Conservation (phyloP, 2,797 vertebrate species). For the Eptatretus atami region DNA sequence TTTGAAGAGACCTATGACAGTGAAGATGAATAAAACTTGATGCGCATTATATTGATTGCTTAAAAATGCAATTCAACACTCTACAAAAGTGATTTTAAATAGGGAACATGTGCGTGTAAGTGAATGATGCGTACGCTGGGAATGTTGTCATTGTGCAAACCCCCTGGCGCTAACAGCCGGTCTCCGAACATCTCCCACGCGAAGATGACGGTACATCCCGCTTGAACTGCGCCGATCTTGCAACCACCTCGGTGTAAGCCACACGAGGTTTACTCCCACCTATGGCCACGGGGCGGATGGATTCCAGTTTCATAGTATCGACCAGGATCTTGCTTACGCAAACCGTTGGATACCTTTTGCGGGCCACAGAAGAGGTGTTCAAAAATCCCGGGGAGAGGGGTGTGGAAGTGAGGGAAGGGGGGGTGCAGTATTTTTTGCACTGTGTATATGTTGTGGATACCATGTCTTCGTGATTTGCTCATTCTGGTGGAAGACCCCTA, state of each 20-base stretch:
- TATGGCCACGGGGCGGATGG: slow-evolving; percentile 87
- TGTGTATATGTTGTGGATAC: too few relatives aligned
- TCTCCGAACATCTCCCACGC: slow-evolving; percentile 63
- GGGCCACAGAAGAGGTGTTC: too few relatives aligned
- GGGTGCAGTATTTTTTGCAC: too few relatives aligned
- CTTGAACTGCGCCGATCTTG: slow-evolving; percentile 87
- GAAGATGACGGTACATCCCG: slow-evolving; percentile 98
- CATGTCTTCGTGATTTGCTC: background rate
- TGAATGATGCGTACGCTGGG: slow-evolving; percentile 34
- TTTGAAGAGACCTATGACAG: slow-evolving; percentile 30
- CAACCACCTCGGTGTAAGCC: slow-evolving; percentile 86
- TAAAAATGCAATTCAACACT: too few relatives aligned
- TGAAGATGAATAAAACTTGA: background rate
- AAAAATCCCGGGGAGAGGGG: too few relatives aligned
- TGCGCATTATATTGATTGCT: too few relatives aligned
- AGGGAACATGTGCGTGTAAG: too few relatives aligned
- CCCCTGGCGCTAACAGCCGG: slow-evolving; percentile 20
- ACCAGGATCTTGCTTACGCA: slow-evolving; percentile 97
- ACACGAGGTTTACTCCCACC: slow-evolving; percentile 94
- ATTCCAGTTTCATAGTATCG: slow-evolving; percentile 98
- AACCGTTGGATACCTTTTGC: slow-evolving; percentile 80
- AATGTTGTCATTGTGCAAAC: slow-evolving; percentile 19
- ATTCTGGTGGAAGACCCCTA: slow-evolving; percentile 12
- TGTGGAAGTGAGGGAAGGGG: too few relatives aligned
- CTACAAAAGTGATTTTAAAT: too few relatives aligned